phyloP scores from a whole-genome alignment of 2,113 vertebrate species.

The Myotis yumanensis region DNA sequence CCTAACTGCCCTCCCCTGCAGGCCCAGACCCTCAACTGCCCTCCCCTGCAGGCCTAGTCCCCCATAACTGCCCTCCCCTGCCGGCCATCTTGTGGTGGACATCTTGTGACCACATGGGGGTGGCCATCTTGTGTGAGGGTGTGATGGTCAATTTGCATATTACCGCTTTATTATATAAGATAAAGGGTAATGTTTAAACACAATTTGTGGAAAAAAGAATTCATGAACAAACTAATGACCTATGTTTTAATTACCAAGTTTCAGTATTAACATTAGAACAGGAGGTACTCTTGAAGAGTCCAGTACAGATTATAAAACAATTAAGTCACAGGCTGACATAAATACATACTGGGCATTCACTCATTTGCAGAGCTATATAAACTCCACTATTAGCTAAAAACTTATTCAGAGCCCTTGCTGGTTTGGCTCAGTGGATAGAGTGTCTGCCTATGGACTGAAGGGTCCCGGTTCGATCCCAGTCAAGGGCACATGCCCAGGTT shows the following conservation, averaged over 20 bases:
- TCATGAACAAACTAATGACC: constrained; percentile 10
- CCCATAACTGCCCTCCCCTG: too few species aligned
- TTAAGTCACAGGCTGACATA: neutral
- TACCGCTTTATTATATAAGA: neutral
- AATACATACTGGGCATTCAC: neutral
- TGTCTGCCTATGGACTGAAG: too few species aligned
- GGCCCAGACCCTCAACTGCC: too few species aligned
- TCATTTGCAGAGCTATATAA: neutral
- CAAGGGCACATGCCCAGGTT: too few species aligned
- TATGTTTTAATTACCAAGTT: constrained; percentile 26
- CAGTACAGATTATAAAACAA: neutral
- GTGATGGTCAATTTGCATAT: too few species aligned
- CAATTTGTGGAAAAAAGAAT: neutral
- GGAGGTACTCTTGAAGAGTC: neutral
- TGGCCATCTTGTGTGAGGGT: too few species aligned
- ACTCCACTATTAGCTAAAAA: constrained; percentile 18
- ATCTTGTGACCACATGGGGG: too few species aligned
- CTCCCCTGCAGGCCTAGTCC: too few species aligned
- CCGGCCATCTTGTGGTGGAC: too few species aligned
- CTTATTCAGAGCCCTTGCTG: constrained; percentile 79
- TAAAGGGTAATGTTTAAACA: neutral
- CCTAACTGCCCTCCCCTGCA: too few species aligned
- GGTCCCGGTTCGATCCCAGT: too few species aligned
- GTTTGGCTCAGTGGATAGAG: too few species aligned
- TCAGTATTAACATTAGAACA: constrained; percentile 18